Evolutionary conservation across 2,888 invertebrate genomes (phyloP), one percentile per base, ranked within the genome.

Genomic region (Gandaritis pyraliata): DNA sequence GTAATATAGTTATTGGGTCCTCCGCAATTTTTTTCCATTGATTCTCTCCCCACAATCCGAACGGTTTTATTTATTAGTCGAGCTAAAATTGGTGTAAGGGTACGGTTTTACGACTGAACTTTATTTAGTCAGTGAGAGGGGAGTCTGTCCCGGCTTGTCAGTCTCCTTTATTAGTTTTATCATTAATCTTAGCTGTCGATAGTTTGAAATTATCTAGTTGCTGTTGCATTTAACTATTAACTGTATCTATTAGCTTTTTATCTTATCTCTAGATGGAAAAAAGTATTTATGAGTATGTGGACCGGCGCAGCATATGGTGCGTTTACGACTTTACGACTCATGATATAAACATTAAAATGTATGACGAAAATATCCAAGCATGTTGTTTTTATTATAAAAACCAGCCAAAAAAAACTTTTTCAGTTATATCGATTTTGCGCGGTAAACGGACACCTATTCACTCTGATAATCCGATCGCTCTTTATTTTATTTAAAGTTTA

Each of bases 21-120:
- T 67, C 60, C 52, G 58, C 65, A 62, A 16, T 41, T 76, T 79
- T 80, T 82, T 75, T 78, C 36, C 39, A 61, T 59, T 66, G 58
- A 57, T 61, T 68, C 52, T n/a, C 66, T 76, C 78, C 83, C 87
- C 83, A 82, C 87, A 86, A 85, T 85, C 81, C 77, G 77, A 80
- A 85, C 79, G 84, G 81, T 87, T 88, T n/a, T 90, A 90, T 90
- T 90, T 90, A 90, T 90, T 89, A 80, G 82, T 81, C 68, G 77
- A 81, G 83, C 84, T 88, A 86, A 87, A 88, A 84, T 82, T 75
- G 78, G 69, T 75, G 74, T 81, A 81, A 83, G 83, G 88, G 89
- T 83, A 80, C 72, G 77, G 78, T 79, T 87, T 90, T 89, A 90
- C 82, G 85, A 85, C 77, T 74, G 58, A 72, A 85, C 83, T 85